These are phyloP conservation scores for Platycheirus albimanus DNA, from an alignment of 2,888 invertebrate species.

Conservation along the genomic window DNA sequence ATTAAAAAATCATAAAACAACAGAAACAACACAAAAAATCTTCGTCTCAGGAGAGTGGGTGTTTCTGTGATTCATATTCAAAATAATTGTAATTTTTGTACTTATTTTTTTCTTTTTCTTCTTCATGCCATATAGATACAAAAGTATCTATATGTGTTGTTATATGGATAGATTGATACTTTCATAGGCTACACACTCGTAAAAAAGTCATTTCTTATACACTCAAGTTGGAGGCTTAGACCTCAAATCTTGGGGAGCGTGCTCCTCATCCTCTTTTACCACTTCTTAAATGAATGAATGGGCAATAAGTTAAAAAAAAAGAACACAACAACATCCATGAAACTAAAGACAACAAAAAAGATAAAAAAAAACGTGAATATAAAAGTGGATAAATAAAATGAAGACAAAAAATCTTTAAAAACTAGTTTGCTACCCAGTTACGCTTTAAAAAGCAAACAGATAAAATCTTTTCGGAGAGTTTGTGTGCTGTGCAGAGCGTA, in stretches of 20 bases:
- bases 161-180: conserved; percentile 20
- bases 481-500: conserved; percentile 58
- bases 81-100: conserved; percentile 47
- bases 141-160: conserved; percentile 24
- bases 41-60: conserved; percentile 49
- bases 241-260: conserved; percentile 3
- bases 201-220: conserved; percentile 52
- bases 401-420: conserved; percentile 42
- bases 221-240: conserved; percentile 16
- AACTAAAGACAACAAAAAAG: conserved; percentile 23
- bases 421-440: conserved; percentile 74
- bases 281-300: conserved; percentile 67
- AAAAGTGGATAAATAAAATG: conserved; percentile 58
- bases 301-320: conserved; percentile 53
- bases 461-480: conserved; percentile 69
- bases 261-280: not conserved
- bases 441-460: conserved; percentile 73
- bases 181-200: conserved; percentile 23
- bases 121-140: conserved; percentile 16
- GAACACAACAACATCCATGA: conserved; percentile 19
- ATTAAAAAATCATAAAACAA: conserved; percentile 35
- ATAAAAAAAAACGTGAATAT: conserved; percentile 31
- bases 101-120: conserved; percentile 35
- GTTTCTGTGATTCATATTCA: conserved; percentile 67
- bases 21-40: conserved; percentile 13